A percentile compares a stretch with the other conserved stretches of the same genome.
Evolutionary conservation across 2,888 invertebrate genomes (phyloP).

Genomic region (Eupithecia inturbata): DNA sequence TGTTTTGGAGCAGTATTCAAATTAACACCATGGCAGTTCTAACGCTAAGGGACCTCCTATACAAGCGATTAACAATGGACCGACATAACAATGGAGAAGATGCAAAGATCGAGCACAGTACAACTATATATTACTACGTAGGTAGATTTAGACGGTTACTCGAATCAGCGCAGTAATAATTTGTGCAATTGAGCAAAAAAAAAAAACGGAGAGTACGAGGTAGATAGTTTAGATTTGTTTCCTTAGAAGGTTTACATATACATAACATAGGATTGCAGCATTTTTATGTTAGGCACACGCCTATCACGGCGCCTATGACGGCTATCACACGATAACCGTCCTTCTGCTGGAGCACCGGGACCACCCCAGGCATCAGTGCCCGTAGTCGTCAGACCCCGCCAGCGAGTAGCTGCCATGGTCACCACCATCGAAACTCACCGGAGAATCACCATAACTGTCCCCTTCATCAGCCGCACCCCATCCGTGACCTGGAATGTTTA

Average conservation of each 20-base stretch:
- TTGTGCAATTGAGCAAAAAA: background rate
- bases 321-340: too few relatives aligned
- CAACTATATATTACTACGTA: too few relatives aligned
- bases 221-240: background rate
- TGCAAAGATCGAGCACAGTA: background rate
- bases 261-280: background rate
- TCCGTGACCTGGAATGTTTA: conserved; percentile 61
- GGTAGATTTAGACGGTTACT: background rate
- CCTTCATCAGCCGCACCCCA: conserved; percentile 77
- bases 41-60: background rate
- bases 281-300: background rate
- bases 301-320: too few relatives aligned
- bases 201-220: background rate
- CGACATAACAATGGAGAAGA: background rate
- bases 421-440: conserved; percentile 74
- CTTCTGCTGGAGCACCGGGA: background rate
- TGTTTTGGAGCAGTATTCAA: background rate
- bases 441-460: conserved; percentile 67
- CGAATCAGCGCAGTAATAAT: background rate
- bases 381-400: conserved; percentile 61
- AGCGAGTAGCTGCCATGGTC: conserved; percentile 69
- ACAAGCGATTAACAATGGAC: too few relatives aligned
- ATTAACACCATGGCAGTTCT: background rate
- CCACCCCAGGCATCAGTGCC: conserved; percentile 48
- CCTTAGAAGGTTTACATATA: background rate